Percentiles rank a stretch among this genome's conserved stretches.
phyloP scores from a whole-genome alignment of 2,888 invertebrate genomes.

The Petrolisthes cinctipes region DNA sequence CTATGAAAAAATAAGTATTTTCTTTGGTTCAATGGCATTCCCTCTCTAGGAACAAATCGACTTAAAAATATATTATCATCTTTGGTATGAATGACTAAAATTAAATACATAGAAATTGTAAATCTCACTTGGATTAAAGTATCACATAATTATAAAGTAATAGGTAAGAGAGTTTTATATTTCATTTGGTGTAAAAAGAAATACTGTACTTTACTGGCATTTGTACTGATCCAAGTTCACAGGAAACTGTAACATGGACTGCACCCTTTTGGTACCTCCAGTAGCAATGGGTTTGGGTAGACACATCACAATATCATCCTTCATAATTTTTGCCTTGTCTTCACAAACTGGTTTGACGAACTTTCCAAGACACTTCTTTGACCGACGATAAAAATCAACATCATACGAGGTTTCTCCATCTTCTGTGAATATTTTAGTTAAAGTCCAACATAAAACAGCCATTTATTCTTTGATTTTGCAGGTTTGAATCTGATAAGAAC shows the following conservation, averaged over 20 bases:
- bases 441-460: no score
- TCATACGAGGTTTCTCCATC: constrained; percentile 17
- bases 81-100: background rate
- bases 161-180: background rate
- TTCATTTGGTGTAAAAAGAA: background rate
- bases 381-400: constrained; percentile 32
- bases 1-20: background rate
- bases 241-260: constrained; percentile 20
- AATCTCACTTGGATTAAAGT: no score
- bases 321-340: constrained; percentile 17
- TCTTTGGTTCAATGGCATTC: background rate
- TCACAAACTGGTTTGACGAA: constrained; percentile 19
- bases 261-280: constrained; percentile 26
- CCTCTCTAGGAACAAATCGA: background rate
- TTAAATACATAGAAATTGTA: no score
- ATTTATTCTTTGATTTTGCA: no score
- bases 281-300: constrained; percentile 15
- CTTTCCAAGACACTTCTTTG: constrained; percentile 6
- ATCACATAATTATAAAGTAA: no score
- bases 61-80: background rate
- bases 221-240: constrained; percentile 19
- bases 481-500: no score
- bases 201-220: constrained; percentile 10
- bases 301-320: constrained; percentile 28
- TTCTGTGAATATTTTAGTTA: no score